Evolutionary conservation across 2,113 vertebrate genomes (phyloP), one percentile per base, ranked within the genome.

Genomic region (Trichechus manatus): DNA sequence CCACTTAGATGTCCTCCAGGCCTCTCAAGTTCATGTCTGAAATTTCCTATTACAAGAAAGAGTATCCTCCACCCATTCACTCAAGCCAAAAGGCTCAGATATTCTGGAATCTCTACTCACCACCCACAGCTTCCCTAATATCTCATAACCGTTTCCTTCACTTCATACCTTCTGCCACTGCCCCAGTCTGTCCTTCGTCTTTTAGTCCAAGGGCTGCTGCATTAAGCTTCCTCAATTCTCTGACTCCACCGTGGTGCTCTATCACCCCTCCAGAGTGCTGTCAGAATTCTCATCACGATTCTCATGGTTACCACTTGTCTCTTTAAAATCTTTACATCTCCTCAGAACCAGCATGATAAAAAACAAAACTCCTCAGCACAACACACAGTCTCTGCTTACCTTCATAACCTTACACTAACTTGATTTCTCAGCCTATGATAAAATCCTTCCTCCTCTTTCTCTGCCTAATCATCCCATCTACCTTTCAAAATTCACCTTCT

Each of bases 41-140:
- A 94, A 95, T 50, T 25, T 53, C 42, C 89, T 68, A 50, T 87
- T 70, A 94, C 80, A 89, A 95, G 47, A 95, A 82, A 85, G 33
- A 27, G 20, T 78, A 78, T 36, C 91, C 86, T 17, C 47, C 63
- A 44, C 77, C 64, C 50, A 80, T 47, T 93, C 5, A 88, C n/a
- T 89, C 63, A 64, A 31, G 25, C 6, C 22, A 81, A 61, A 92
- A 82, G 59, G 63, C 13, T 91, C 70, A 42, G 31, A 74, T 42
- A 96, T 66, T 75, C 56, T 75, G 80, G 36, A 78, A 39, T 74
- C 25, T n/a, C 66, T 68, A n/a, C 27, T 53, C 11, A 59, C 4
- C 27, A 90, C 22, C 36, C 15, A 56, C 27, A 86, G 56, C 56
- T 83, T 63, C 36, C n/a, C 27, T 89, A 77, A 1, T n/a, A 74